These are phyloP conservation scores for Arvicanthis niloticus DNA, from an alignment of 2,113 vertebrate genomes.

Conservation along the genomic window DNA sequence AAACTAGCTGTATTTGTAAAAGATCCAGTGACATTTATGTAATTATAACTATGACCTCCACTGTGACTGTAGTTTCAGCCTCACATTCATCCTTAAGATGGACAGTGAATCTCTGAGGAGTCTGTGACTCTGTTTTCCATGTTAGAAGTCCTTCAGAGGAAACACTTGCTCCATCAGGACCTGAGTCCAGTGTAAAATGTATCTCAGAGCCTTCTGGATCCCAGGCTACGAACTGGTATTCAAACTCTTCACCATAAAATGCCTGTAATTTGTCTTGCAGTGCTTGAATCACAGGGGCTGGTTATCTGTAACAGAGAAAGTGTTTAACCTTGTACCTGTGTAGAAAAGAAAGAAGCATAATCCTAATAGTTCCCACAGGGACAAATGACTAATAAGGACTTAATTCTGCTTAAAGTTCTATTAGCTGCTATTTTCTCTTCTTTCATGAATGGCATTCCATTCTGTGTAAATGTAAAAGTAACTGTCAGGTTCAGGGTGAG, in stretches of 20 bases:
- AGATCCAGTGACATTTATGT: background rate
- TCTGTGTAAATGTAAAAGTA: background rate
- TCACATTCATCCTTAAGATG: slow-evolving; percentile 90
- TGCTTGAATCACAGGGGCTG: slow-evolving; percentile 88
- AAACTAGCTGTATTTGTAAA: background rate
- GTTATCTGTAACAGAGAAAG: slow-evolving; percentile 89
- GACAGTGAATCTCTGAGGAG: slow-evolving; percentile 86
- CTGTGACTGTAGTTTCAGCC: slow-evolving; percentile 85
- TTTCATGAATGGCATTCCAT: background rate
- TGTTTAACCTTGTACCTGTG: slow-evolving; percentile 25
- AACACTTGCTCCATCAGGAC: slow-evolving; percentile 89
- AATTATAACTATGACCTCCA: slow-evolving; percentile 87
- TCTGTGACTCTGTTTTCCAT: slow-evolving; percentile 88
- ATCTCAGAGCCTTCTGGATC: slow-evolving; percentile 93
- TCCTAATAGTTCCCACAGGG: background rate
- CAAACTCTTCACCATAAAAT: slow-evolving; percentile 92
- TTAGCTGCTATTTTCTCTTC: background rate
- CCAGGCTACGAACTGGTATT: slow-evolving; percentile 91
- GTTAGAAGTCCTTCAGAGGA: slow-evolving; percentile 91
- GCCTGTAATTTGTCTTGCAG: slow-evolving; percentile 84
- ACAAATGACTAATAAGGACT: background rate
- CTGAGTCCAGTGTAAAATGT: slow-evolving; percentile 89
- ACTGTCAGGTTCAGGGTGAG: background rate
- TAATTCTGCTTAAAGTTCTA: background rate
- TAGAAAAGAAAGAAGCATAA: background rate